Base-by-base conservation (phyloP, 2,797 vertebrate species). In the Naso thynnoides region DNA sequence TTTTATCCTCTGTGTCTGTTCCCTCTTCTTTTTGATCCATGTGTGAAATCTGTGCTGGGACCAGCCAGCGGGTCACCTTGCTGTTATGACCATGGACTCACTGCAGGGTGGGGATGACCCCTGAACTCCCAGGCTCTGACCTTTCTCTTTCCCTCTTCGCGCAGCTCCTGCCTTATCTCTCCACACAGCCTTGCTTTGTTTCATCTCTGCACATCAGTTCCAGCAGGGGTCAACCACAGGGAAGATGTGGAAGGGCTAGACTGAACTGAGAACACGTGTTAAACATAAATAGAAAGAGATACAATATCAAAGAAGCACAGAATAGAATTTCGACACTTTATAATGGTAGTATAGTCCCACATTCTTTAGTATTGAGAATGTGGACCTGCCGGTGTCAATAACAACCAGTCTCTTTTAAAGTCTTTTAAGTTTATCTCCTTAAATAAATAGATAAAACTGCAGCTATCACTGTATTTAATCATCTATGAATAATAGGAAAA, bases 121-220 rank as follows among this genome's bases (percentile, higher is more conserved):
- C 68, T 84, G 79, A 85, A 64, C 85, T 79, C 50, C 21, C 13
- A 36, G 61, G 49, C 52, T 47, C 52, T 82, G 71, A 85, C 84
- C 76, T 82, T 44, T 82, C 33, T 64, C 63, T 69, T 63, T 48
- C 29, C 57, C 56, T 61, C 65, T 59, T 52, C n/a, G 76, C 29
- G 70, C 69, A 50, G 49, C 49, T 76, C 49, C 23, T 61, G 56
- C 57, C 68, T 88, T 89, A 81, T 89, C 83, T 84, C 53, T 36
- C 26, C 58, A 39, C 70, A 77, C 88, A 89, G 73, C 33, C 70
- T 47, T 27, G 14, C n/a, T 62, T 73, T 61, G 64, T 86, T 85
- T 89, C 75, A 87, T 88, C 81, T 79, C 49, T 47, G 65, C 58
- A 76, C 65, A 82, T 79, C 62, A 60, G 67, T 49, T 66, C 73